Conservation (phyloP, 53 echinoderm and acorn worm genomes). For the Patiria pectinifera region DNA sequence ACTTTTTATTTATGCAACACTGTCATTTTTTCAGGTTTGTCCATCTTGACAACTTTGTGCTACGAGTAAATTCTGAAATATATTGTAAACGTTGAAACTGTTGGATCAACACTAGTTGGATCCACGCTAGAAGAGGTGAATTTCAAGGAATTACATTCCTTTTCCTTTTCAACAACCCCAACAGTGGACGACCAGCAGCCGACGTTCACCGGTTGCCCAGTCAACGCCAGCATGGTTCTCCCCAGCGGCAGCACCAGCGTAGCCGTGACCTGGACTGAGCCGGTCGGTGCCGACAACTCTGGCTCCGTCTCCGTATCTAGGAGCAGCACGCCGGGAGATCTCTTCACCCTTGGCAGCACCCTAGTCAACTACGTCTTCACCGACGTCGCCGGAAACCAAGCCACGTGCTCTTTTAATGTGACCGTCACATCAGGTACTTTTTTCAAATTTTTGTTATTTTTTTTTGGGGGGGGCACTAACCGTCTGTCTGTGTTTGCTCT, state of each 20-base stretch:
- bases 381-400: constrained; percentile 75
- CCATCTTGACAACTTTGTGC: no score
- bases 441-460: no score
- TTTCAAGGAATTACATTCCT: neutral
- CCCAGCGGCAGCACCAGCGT: neutral
- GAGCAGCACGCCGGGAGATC: constrained; percentile 59
- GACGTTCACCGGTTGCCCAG: constrained; percentile 69
- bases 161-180: neutral
- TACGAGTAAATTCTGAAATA: no score
- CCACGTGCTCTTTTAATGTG: constrained; percentile 32
- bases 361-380: constrained; percentile 66
- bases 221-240: constrained; percentile 5
- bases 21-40: no score
- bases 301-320: constrained; percentile 28
- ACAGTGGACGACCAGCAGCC: constrained; percentile 60
- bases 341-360: constrained; percentile 60
- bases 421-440: neutral
- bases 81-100: no score
- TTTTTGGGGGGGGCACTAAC: no score
- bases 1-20: no score
- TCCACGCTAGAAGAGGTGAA: neutral
- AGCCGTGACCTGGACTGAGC: constrained; percentile 64
- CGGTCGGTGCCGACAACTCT: constrained; percentile 64
- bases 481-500: neutral
- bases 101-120: no score